A percentile compares a stretch with the other conserved stretches of the same genome.
These are phyloP conservation scores for Dynastes tityus DNA, from an alignment of 2,888 invertebrate genomes.

Conservation along the genomic window DNA sequence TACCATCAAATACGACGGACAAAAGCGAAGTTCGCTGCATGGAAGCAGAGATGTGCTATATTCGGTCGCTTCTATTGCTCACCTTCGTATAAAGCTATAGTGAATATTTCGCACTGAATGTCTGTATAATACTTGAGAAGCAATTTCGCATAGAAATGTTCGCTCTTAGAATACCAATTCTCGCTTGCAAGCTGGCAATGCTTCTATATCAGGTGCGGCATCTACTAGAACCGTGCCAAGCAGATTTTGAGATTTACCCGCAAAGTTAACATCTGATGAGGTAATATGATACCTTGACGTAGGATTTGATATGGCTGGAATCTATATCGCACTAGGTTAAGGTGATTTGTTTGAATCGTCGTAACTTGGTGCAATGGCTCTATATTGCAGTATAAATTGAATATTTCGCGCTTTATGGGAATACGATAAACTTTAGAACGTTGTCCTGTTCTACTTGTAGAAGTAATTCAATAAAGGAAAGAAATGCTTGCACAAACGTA, in stretches of 20 bases:
- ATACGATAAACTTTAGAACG: neutral
- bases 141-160: conserved; percentile 42
- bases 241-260: conserved; percentile 36
- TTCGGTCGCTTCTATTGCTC: neutral
- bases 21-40: conserved; percentile 36
- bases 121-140: conserved; percentile 37
- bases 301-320: conserved; percentile 19
- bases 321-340: conserved; percentile 9
- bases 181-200: neutral
- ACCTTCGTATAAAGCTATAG: conserved; percentile 23
- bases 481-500: no score
- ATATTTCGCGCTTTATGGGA: neutral
- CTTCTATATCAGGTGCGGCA: conserved; percentile 17
- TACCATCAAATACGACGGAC: conserved; percentile 19
- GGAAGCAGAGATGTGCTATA: neutral
- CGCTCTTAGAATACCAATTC: conserved; percentile 24
- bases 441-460: no score
- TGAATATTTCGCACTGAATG: conserved; percentile 29
- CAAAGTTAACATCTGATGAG: conserved; percentile 32
- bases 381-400: neutral
- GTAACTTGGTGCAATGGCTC: neutral
- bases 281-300: conserved; percentile 5
- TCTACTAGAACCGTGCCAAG: conserved; percentile 21
- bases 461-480: no score
- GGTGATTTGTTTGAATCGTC: conserved; percentile 19